These are phyloP conservation scores for Mongoloraphidia duomilia DNA, from an alignment of 2,888 invertebrate species.

Conservation along the genomic window DNA sequence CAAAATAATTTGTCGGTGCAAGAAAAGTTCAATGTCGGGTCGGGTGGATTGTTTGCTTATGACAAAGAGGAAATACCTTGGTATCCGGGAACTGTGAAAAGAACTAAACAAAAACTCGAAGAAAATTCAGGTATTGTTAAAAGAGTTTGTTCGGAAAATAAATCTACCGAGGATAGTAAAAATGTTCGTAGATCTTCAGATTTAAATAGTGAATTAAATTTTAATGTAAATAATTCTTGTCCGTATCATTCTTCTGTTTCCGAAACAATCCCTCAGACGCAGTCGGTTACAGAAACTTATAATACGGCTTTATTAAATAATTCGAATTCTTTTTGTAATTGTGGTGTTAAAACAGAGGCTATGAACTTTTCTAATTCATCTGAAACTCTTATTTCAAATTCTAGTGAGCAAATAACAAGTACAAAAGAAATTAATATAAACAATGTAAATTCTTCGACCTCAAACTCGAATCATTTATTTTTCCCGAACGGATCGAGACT, in stretches of 20 bases:
- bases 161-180: conserved; percentile 13
- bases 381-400: no score
- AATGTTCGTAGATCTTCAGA: conserved; percentile 10
- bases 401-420: background rate
- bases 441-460: conserved; percentile 27
- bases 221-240: conserved; percentile 23
- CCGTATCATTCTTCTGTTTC: conserved; percentile 4
- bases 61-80: conserved; percentile 47
- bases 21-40: conserved; percentile 20
- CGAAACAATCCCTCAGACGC: conserved; percentile 21
- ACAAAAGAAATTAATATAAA: conserved; percentile 32
- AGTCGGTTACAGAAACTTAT: conserved; percentile 22
- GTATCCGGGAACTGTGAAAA: conserved; percentile 53
- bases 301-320: conserved; percentile 23
- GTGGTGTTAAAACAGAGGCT: background rate
- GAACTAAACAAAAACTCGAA: conserved; percentile 54
- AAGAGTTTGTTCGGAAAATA: conserved; percentile 23
- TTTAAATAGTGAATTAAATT: conserved; percentile 22
- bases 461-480: conserved; percentile 20
- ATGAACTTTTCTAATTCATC: no score
- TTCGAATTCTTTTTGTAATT: background rate
- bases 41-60: conserved; percentile 38
- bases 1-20: conserved; percentile 6
- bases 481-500: conserved; percentile 29
- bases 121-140: conserved; percentile 32